Base-by-base conservation (phyloP, 2,113 vertebrate genomes). In the Halcyon malimbica region DNA sequence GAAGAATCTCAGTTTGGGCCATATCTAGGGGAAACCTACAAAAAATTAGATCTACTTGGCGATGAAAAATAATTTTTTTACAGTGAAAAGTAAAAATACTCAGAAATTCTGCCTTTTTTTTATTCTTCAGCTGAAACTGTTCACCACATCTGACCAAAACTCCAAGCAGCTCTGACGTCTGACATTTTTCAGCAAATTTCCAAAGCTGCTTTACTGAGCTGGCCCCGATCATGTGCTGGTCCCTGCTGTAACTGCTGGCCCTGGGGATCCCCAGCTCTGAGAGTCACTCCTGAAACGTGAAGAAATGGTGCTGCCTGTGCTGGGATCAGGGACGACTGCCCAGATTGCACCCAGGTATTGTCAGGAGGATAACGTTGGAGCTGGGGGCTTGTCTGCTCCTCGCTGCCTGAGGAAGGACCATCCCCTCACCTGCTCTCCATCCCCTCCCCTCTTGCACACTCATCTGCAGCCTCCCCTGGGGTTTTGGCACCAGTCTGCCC, bases 171-270 rank as follows among this genome's bases (percentile, higher is more conserved):
- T 70, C 19, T 89, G 89, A 83, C 5, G 5, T 81, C 76, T 67
- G 0, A 0, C 73, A 74, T 94, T 94, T 93, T 75, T 60, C 68
- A 81, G 91, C 37, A 10, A 8, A 50, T 94, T 94, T 89, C 73
- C 80, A 95, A 91, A 94, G 93, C 94, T 89, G 91, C 86, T 93
- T 93, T 90, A 28, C 65, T 35, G 83, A 26, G 48, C 85, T 83
- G 39, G 50, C 51, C 77, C 73, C 3, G 5, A 18, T 51, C 91
- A 7, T 65, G 89, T 0, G 0, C 69, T 2, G 9, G 63, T 62
- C 69, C 51, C 65, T 85, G 87, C 78, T 63, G 57, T 53, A 89
- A 46, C 44, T 67, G 24, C 53, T 0, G 0, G 48, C 33, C 25
- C 50, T 1, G 3, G 65, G 81, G 51, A 62, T 59, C 50, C 54